Conservation (phyloP, 2,113 vertebrate genomes). For the Glareola pratincola region DNA sequence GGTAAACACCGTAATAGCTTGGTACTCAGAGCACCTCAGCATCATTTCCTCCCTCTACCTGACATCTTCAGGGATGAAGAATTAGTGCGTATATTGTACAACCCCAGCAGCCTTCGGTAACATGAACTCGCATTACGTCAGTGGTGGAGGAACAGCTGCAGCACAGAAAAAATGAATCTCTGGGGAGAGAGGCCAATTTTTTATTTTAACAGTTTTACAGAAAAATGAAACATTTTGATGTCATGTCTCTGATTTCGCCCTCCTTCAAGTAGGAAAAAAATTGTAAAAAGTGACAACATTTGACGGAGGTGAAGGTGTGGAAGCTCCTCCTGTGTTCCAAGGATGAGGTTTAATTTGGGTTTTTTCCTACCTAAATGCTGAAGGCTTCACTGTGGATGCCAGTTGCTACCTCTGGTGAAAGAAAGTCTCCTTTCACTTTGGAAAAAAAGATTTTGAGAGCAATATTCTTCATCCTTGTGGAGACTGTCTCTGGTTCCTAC, state of each 20-base stretch:
- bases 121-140: neutral
- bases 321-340: neutral
- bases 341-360: neutral
- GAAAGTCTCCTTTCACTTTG: neutral
- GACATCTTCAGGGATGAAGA: neutral
- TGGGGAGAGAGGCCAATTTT: neutral
- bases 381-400: neutral
- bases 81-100: neutral
- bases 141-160: neutral
- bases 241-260: neutral
- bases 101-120: neutral
- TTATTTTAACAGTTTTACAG: neutral
- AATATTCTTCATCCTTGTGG: neutral
- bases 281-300: neutral
- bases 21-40: neutral
- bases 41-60: conserved; percentile 21
- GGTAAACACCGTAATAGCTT: neutral
- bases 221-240: neutral
- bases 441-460: neutral
- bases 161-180: neutral
- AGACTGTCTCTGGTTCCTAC: neutral
- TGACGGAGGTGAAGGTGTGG: neutral
- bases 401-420: neutral
- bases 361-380: neutral
- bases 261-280: neutral